Base-by-base conservation (phyloP, 2,113 vertebrate species). In the Eurypyga helias region DNA sequence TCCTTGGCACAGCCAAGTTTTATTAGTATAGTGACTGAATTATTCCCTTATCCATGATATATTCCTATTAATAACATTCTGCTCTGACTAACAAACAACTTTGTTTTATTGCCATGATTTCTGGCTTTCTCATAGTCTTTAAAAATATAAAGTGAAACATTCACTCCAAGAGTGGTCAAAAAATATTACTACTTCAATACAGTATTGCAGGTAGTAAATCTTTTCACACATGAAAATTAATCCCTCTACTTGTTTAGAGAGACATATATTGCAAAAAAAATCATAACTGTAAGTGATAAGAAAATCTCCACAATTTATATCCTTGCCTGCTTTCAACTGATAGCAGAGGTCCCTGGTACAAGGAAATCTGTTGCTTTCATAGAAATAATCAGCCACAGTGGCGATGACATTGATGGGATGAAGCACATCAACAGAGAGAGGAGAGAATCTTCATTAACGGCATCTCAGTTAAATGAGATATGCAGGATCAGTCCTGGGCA, bases 101-200 rank as follows among this genome's bases (percentile, higher is more conserved):
- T 89, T 89, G 75, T 84, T 95, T 92, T 95, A 93, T 79, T 95
- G n/a, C 83, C 17, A 75, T 65, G 28, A 92, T 95, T 92, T 92
- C 73, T 87, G 62, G 33, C 29, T 89, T 92, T 87, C 52, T 92
- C 49, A 90, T 4, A 72, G 81, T 64, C 45, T 90, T 91, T 73
- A 93, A 91, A 97, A 96, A 89, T 78, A 94, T 20, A 45, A 87
- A 90, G 20, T 55, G 51, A 95, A 96, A 76, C 64, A 61, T n/a
- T 94, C 49, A 57, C 16, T 90, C 28, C 57, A 89, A 29, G 69
- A 92, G 34, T 58, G 57, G 61, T 76, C 46, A 93, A 89, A 93
- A 96, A 90, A 78, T 95, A 92, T 75, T 92, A 52, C 76, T 72
- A 61, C 57, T 82, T 89, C 89, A 69, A 20, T 79, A 46, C n/a